These are phyloP conservation scores for Anolis apletophallus DNA, from an alignment of 2,797 vertebrate genomes.

Conservation along the genomic window DNA sequence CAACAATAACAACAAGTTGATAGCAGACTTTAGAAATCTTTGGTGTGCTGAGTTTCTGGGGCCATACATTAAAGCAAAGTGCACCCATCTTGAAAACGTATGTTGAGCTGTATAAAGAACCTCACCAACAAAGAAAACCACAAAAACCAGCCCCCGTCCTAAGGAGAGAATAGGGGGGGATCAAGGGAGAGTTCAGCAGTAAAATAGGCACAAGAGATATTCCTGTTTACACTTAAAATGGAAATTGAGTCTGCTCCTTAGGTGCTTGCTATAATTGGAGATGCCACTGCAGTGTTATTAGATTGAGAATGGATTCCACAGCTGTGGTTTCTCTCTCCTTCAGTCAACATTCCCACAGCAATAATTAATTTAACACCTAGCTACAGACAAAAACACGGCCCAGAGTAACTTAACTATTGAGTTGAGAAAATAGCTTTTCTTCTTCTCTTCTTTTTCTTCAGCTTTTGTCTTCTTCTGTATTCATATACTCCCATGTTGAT, in stretches of 20 bases:
- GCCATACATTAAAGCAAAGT: conserved; percentile 47
- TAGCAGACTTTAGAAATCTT: conserved; percentile 69
- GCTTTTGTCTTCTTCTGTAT: background rate
- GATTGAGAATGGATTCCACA: conserved; percentile 71
- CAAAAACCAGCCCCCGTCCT: background rate
- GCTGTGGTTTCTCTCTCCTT: conserved; percentile 65
- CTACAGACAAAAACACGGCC: conserved; percentile 42
- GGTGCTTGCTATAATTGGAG: conserved; percentile 42
- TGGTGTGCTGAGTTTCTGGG: conserved; percentile 45
- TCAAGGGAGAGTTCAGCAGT: background rate
- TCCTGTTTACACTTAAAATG: conserved; percentile 55
- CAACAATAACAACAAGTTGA: too few species aligned
- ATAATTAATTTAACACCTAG: conserved; percentile 52
- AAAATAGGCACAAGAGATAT: conserved; percentile 31
- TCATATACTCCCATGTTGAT: conserved; percentile 43
- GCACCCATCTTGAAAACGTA: conserved; percentile 30
- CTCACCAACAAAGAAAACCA: background rate
- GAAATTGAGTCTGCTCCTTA: conserved; percentile 48
- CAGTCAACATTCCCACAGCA: conserved; percentile 64
- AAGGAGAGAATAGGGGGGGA: background rate
- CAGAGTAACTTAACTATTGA: conserved; percentile 35
- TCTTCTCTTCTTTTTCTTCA: background rate
- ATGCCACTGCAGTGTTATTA: conserved; percentile 29
- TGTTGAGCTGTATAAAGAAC: conserved; percentile 7
- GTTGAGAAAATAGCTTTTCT: conserved; percentile 9